Conservation (phyloP, 2,888 invertebrate species). For the Cryptocheilus praepositus region DNA sequence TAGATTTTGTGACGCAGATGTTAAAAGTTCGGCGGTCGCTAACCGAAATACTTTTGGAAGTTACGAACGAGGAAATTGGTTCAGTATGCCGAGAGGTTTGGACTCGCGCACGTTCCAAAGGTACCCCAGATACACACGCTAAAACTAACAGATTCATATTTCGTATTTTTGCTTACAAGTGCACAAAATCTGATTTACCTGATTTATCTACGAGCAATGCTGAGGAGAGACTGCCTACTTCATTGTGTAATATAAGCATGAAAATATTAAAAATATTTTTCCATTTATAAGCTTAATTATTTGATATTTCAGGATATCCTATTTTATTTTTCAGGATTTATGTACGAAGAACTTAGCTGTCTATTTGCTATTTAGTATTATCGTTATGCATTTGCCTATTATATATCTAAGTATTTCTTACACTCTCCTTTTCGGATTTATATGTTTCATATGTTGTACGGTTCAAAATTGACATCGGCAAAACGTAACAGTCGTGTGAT, state of each 20-base stretch:
- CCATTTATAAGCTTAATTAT: constrained; percentile 68
- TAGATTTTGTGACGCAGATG: constrained; percentile 79
- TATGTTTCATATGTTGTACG: constrained; percentile 4
- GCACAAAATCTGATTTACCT: constrained; percentile 47
- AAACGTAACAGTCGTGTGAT: no score
- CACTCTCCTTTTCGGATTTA: no score
- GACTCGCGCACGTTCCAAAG: constrained; percentile 87
- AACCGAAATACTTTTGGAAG: constrained; percentile 95
- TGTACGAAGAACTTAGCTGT: constrained; percentile 15
- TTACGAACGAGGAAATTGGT: constrained; percentile 93
- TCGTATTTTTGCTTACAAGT: constrained; percentile 56
- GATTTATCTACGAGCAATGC: constrained; percentile 45
- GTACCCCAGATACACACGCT: constrained; percentile 78
- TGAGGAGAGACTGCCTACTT: constrained; percentile 57
- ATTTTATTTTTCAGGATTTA: constrained; percentile 64
- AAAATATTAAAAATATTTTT: constrained; percentile 56
- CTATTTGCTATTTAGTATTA: constrained; percentile 14
- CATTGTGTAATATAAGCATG: constrained; percentile 59
- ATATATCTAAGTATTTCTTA: constrained; percentile 6
- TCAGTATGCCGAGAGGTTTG: constrained; percentile 90
- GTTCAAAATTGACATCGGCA: no score
- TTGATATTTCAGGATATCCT: constrained; percentile 67
- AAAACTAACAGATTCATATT: constrained; percentile 60
- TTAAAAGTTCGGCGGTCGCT: constrained; percentile 89
- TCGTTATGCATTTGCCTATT: not conserved